Base-by-base conservation (phyloP, 2,113 vertebrate genomes). In the Cranoglanis bouderius region DNA sequence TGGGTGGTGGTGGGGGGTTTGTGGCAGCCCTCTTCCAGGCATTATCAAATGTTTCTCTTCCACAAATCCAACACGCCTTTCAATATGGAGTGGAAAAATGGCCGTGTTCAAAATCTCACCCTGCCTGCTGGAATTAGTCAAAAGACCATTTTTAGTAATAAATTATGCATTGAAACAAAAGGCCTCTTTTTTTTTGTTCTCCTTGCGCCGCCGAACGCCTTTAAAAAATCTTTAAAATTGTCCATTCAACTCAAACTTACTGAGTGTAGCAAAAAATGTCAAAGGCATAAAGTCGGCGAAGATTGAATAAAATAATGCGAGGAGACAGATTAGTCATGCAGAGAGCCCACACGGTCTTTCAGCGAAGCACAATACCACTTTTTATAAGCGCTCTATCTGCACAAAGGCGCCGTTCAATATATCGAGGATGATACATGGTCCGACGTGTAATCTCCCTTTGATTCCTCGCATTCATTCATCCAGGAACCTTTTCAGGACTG, bases 251-350 rank as follows among this genome's bases (percentile, higher is more conserved):
- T 99, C 96, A 98, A 98, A 99, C 97, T 99, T 98, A 97, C 98
- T 98, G 98, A 98, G 97, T 99, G 97, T 97, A 97, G 97, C 98
- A 99, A 98, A 86, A 98, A 99, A 99, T 99, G 98, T 99, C 97
- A 98, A 97, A 99, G 97, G 97, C 98, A 98, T 98, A 99, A 99
- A 99, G 97, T 98, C 97, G 97, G 97, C 97, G 97, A 97, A 99
- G 98, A 99, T 98, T 98, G 98, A 99, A 99, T 99, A 99, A 99
- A 99, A 99, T 98, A 98, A 99, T 98, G 97, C 97, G 96, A 97
- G 97, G 96, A 97, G 98, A 98, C 97, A 97, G 98, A 99, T 99
- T 99, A 99, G 98, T 99, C 98, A 99, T 98, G 98, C 98, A 98
- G 97, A 97, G 98, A 98, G 94, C 97, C 97, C 97, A 97, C 97